phyloP scores from a whole-genome alignment of 2,888 invertebrate genomes.

The Suillia variegata region DNA sequence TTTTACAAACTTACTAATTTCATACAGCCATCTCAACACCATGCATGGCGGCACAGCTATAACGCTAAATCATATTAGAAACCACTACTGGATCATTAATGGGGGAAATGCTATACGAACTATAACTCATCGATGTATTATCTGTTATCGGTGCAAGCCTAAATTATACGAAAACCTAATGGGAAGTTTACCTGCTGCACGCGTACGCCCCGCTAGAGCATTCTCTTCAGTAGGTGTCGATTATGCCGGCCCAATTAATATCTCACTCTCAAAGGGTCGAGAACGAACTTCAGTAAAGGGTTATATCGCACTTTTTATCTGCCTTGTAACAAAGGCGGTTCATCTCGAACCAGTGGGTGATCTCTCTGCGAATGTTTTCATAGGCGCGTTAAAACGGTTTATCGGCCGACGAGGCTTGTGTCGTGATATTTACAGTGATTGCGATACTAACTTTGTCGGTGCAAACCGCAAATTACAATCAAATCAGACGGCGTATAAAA shows the following conservation, averaged over 20 bases:
- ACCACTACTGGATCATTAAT: neutral
- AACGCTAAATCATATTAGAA: neutral
- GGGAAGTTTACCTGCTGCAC: slow-evolving; percentile 7
- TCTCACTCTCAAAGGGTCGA: slow-evolving; percentile 3
- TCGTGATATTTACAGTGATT: slow-evolving; percentile 17
- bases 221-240: slow-evolving; percentile 14
- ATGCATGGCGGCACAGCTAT: neutral
- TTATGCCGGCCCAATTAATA: slow-evolving; percentile 4
- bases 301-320: slow-evolving; percentile 9
- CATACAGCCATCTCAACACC: neutral
- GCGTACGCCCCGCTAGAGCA: slow-evolving; percentile 4
- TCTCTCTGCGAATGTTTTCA: slow-evolving; percentile 14
- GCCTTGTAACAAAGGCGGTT: slow-evolving; percentile 19
- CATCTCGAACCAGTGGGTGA: slow-evolving; percentile 25
- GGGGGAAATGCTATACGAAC: neutral
- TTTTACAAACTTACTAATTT: neutral
- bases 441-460: slow-evolving; percentile 19
- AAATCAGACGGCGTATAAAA: neutral
- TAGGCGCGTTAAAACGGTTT: slow-evolving; percentile 21
- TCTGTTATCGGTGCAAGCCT: slow-evolving; percentile 7
- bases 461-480: slow-evolving; percentile 2
- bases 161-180: slow-evolving; percentile 10
- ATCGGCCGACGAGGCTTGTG: slow-evolving; percentile 20
- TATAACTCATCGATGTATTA: neutral
- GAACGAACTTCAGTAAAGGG: slow-evolving; percentile 9